phyloP scores from a whole-genome alignment of 2,888 invertebrate genomes.

The Drosophila ustulata region DNA sequence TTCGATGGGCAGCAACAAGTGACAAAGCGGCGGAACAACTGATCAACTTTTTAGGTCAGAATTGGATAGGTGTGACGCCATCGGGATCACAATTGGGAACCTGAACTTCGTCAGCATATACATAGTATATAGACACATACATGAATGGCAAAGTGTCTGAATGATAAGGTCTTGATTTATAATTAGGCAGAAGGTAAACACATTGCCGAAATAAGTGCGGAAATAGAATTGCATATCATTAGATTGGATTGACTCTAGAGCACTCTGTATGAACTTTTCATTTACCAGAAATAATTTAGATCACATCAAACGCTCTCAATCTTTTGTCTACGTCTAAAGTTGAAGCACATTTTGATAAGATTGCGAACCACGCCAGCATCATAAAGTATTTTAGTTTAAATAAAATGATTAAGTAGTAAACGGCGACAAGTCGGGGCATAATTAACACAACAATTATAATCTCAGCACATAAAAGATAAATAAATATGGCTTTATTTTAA shows the following conservation, averaged over 20 bases:
- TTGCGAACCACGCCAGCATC: not conserved
- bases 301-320: not conserved
- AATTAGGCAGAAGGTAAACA: not conserved
- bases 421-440: not conserved
- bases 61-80: slow-evolving; percentile 29
- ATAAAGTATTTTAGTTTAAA: not conserved
- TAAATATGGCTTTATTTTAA: not conserved
- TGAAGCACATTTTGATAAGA: not conserved
- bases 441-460: not conserved
- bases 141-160: not conserved
- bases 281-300: not conserved
- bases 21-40: slow-evolving; percentile 28
- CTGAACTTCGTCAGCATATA: not conserved
- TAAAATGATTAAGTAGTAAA: not conserved
- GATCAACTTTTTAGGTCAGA: slow-evolving; percentile 47
- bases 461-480: not conserved
- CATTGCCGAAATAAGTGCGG: not conserved
- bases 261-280: not conserved
- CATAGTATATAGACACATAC: not conserved
- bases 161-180: slow-evolving; percentile 1
- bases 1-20: slow-evolving; percentile 21
- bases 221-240: not conserved
- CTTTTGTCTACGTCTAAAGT: not conserved
- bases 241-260: not conserved
- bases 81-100: slow-evolving; percentile 4